Conservation (phyloP, 2,888 invertebrate species). For the Mayetiola destructor region DNA sequence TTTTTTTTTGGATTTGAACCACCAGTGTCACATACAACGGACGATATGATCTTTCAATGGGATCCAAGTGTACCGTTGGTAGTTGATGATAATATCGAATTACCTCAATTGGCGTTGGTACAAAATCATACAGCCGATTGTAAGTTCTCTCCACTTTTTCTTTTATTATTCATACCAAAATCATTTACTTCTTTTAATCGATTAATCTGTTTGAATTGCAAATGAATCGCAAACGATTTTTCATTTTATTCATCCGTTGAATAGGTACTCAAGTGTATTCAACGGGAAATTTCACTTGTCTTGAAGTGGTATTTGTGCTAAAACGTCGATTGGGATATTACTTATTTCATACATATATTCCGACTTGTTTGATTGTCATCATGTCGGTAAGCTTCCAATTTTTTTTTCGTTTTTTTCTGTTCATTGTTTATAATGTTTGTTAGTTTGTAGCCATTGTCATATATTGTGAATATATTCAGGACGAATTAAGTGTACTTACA, state of each 20-base stretch:
- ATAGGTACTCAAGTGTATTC: conserved; percentile 67
- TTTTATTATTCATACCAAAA: too few relatives aligned
- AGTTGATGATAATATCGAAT: conserved; percentile 76
- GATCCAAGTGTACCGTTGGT: conserved; percentile 78
- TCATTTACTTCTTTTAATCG: too few relatives aligned
- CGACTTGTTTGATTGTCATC: conserved; percentile 85
- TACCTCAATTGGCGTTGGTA: conserved; percentile 73
- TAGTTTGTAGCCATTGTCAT: too few relatives aligned
- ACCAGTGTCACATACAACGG: conserved; percentile 83
- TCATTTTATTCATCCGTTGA: neutral
- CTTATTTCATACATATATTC: conserved; percentile 85
- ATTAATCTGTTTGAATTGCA: too few relatives aligned
- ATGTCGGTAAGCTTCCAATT: conserved; percentile 65
- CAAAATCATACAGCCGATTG: conserved; percentile 83
- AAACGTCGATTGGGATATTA: conserved; percentile 82
- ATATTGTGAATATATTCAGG: too few relatives aligned
- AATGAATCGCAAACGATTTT: neutral
- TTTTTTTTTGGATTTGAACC: neutral
- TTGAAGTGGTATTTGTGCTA: conserved; percentile 79
- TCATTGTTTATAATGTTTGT: too few relatives aligned
- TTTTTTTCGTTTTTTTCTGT: neutral
- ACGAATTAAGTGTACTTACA: too few relatives aligned
- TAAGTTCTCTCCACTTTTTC: conserved; percentile 15
- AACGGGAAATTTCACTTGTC: conserved; percentile 82
- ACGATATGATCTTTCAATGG: conserved; percentile 89